Conservation (phyloP, 35 echinoderm and acorn worm genomes). For the Eucidaris tribuloides region DNA sequence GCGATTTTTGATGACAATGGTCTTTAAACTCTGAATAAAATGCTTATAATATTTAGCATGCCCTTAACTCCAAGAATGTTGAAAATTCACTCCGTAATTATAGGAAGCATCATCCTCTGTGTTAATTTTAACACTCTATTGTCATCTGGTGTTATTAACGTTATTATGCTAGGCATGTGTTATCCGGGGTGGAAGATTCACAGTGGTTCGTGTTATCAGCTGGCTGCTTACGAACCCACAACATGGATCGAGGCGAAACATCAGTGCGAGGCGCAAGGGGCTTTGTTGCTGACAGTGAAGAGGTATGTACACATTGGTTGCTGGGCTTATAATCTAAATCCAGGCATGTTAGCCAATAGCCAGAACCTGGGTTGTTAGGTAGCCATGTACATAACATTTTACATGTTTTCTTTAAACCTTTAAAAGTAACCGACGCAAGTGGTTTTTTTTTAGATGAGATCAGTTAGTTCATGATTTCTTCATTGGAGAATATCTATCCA, state of each 20-base stretch:
- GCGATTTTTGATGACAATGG: too few species aligned
- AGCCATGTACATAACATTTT: neutral
- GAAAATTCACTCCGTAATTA: neutral
- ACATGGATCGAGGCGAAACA: conserved; percentile 74
- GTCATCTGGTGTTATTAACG: neutral
- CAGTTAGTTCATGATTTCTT: neutral
- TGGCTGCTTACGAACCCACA: conserved; percentile 21
- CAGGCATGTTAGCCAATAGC: neutral
- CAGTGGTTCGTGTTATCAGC: conserved; percentile 74
- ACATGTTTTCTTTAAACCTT: too few species aligned
- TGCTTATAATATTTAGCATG: neutral
- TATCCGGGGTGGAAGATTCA: conserved; percentile 73
- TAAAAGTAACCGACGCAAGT: too few species aligned
- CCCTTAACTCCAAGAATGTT: neutral
- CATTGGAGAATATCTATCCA: neutral
- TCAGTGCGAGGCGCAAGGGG: conserved; percentile 73
- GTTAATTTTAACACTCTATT: neutral
- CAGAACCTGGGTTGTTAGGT: neutral
- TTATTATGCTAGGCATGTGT: conserved; percentile 51
- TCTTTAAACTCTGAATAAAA: neutral
- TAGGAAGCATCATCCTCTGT: too few species aligned
- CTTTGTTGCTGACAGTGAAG: conserved; percentile 53
- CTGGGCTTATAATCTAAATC: neutral
- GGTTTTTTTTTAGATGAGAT: neutral
- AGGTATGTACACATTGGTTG: conserved; percentile 56